A percentile compares a stretch with the other conserved stretches of the same genome.
Evolutionary conservation across 1,140 invertebrate species (phyloP).

Genomic region (Caenorhabditis brenneri): DNA sequence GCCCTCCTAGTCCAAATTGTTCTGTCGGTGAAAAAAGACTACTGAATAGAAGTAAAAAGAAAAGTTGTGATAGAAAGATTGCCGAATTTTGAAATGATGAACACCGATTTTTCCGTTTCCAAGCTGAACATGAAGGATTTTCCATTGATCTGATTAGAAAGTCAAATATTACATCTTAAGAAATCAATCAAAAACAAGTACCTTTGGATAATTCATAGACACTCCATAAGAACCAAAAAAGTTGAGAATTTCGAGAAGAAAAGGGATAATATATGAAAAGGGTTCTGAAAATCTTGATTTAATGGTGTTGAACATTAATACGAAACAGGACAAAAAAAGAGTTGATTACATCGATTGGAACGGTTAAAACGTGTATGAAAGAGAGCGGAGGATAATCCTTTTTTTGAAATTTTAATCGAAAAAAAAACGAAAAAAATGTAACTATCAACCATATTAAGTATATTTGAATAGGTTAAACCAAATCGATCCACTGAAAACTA

Average conservation of each 20-base stretch:
- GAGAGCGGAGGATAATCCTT: slow-evolving; percentile 6
- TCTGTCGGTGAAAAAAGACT: background rate
- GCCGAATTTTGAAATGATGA: background rate
- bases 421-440: slow-evolving; percentile 12
- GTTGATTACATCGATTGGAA: slow-evolving; percentile 18
- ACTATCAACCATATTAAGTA: background rate
- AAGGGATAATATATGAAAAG: background rate
- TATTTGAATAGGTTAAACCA: background rate
- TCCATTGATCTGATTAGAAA: slow-evolving; percentile 31
- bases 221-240: slow-evolving; percentile 9
- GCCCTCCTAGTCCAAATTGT: background rate
- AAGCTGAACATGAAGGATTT: slow-evolving; percentile 27
- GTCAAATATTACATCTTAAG: background rate
- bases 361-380: slow-evolving; percentile 4
- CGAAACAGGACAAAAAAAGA: background rate
- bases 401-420: slow-evolving; percentile 37
- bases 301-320: slow-evolving; percentile 8
- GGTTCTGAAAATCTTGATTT: slow-evolving; percentile 17
- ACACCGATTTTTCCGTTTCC: slow-evolving; percentile 25
- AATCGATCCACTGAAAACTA: too few relatives aligned
- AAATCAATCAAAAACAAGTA: background rate
- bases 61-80: background rate
- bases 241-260: background rate
- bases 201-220: slow-evolving; percentile 5
- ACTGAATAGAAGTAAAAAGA: slow-evolving; percentile 13